Evolutionary conservation across 2,113 vertebrate genomes (phyloP).

Genomic region (Panthera uncia): DNA sequence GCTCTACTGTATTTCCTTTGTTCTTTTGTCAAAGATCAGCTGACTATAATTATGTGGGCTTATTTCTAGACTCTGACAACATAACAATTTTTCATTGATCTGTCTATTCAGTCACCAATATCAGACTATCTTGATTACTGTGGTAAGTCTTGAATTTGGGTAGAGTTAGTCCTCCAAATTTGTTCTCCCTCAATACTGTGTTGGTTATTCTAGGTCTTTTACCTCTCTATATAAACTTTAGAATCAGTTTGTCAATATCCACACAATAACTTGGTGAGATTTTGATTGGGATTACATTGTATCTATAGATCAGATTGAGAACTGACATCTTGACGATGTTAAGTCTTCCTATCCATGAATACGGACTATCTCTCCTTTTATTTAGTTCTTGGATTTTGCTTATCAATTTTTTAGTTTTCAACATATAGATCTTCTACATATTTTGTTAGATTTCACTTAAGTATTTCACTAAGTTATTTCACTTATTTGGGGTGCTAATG

Average conservation of each 20-base stretch:
- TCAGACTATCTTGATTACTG: neutral
- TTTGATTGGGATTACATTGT: neutral
- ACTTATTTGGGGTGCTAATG: neutral
- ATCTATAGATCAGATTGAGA: neutral
- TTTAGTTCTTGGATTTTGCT: neutral
- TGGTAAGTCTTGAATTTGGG: neutral
- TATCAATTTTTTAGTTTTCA: neutral
- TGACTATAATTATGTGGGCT: neutral
- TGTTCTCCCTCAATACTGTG: neutral
- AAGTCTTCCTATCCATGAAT: neutral
- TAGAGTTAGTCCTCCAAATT: neutral
- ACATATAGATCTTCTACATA: neutral
- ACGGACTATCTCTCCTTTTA: neutral
- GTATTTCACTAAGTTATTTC: neutral
- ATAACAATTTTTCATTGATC: neutral
- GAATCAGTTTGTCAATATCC: neutral
- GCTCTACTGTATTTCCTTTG: neutral
- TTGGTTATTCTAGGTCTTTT: neutral
- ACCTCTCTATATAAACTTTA: neutral
- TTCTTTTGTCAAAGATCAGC: neutral
- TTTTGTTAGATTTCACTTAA: neutral
- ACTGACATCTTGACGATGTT: neutral
- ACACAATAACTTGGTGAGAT: neutral
- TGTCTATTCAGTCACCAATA: neutral
- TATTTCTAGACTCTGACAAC: neutral